Evolutionary conservation across 1,140 invertebrate genomes (phyloP).

Genomic region (Leptinotarsa defecta): DNA sequence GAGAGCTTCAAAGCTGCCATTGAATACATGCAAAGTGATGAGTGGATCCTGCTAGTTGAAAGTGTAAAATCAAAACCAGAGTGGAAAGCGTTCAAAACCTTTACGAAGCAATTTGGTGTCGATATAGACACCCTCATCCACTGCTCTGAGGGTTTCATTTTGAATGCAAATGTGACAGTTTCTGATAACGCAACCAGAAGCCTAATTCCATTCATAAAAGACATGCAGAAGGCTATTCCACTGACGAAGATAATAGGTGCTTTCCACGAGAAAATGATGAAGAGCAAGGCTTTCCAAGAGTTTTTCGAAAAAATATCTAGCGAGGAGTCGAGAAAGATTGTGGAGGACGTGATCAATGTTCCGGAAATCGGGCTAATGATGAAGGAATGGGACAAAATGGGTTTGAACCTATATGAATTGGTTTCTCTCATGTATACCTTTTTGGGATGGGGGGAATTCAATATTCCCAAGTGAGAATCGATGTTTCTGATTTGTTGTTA

Average conservation of each 20-base stretch:
- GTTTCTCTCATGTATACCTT: slow-evolving; percentile 35
- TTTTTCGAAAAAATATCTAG: slow-evolving; percentile 29
- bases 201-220: slow-evolving; percentile 32
- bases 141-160: slow-evolving; percentile 14
- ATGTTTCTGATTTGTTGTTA: too few relatives aligned
- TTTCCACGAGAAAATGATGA: slow-evolving; percentile 21
- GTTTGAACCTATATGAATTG: slow-evolving; percentile 37
- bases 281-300: slow-evolving; percentile 20
- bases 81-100: slow-evolving; percentile 34
- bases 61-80: slow-evolving; percentile 33
- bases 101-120: slow-evolving; percentile 32
- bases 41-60: slow-evolving; percentile 35
- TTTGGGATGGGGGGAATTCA: slow-evolving; percentile 40
- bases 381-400: slow-evolving; percentile 40
- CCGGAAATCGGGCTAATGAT: slow-evolving; percentile 38
- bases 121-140: slow-evolving; percentile 32
- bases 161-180: slow-evolving; percentile 7
- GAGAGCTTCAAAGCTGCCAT: slow-evolving; percentile 44
- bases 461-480: background rate
- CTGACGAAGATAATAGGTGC: slow-evolving; percentile 27
- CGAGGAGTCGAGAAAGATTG: slow-evolving; percentile 33
- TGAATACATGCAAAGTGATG: slow-evolving; percentile 40
- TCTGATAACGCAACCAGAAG: slow-evolving; percentile 3
- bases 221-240: slow-evolving; percentile 37
- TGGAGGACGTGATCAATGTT: slow-evolving; percentile 33